Conservation (phyloP, 2,888 invertebrate genomes). For the Tholera decimalis region DNA sequence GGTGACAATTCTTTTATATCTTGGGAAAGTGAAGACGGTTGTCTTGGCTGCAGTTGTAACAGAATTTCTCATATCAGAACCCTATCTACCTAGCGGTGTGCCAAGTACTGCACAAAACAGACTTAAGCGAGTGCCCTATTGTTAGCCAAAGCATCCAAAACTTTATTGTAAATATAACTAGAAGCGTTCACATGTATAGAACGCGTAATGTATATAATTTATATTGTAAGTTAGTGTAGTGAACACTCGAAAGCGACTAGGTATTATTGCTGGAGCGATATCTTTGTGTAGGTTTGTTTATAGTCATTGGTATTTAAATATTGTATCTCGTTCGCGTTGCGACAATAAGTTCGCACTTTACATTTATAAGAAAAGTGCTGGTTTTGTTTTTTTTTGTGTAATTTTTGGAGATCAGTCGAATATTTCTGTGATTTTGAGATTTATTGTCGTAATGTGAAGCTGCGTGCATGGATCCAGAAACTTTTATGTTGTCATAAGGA, state of each 20-base stretch:
- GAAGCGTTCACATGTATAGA: constrained; percentile 70
- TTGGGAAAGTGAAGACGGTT: not conserved
- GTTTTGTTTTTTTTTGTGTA: constrained; percentile 29
- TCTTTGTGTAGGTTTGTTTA: constrained; percentile 56
- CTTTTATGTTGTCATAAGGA: not conserved
- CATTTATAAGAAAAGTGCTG: constrained; percentile 25
- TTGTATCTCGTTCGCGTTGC: constrained; percentile 50
- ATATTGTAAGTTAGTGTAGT: constrained; percentile 68
- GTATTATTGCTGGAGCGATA: constrained; percentile 60
- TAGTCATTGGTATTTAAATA: constrained; percentile 62
- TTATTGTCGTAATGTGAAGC: constrained; percentile 50
- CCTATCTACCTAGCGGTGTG: constrained; percentile 1
- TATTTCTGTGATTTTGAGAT: constrained; percentile 62
- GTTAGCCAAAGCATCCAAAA: constrained; percentile 90
- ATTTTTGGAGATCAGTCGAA: constrained; percentile 44
- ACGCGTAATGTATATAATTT: constrained; percentile 76
- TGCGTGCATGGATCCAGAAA: constrained; percentile 37
- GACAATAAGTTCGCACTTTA: constrained; percentile 48
- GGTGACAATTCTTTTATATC: constrained; percentile 29
- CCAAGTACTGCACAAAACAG: constrained; percentile 62
- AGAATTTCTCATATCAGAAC: not conserved
- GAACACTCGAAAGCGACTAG: constrained; percentile 59
- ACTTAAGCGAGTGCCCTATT: constrained; percentile 80
- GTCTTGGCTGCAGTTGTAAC: not conserved
- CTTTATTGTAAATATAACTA: constrained; percentile 87